Conservation (phyloP, 2,888 invertebrate species). For the Drosophila subsilvestris region DNA sequence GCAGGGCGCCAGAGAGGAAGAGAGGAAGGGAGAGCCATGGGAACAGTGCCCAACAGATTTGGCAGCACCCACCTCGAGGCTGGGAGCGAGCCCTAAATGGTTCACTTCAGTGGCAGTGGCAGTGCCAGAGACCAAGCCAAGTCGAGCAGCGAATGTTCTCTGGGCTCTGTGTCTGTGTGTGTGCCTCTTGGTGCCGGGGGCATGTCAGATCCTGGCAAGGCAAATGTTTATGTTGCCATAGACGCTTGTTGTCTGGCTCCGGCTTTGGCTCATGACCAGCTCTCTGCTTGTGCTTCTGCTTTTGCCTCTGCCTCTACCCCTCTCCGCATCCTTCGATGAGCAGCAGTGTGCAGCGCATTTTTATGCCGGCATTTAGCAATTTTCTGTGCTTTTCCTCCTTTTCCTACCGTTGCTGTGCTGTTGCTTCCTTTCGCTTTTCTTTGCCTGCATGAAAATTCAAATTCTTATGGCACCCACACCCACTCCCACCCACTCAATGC, state of each 20-base stretch:
- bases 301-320: background rate
- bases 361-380: slow-evolving; percentile 63
- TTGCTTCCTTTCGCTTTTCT: slow-evolving; percentile 12
- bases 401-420: slow-evolving; percentile 8
- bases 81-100: slow-evolving; percentile 9
- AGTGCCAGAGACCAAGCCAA: slow-evolving; percentile 4
- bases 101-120: slow-evolving; percentile 14
- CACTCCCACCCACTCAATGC: background rate
- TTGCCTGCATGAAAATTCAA: slow-evolving; percentile 37
- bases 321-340: no score
- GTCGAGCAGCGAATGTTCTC: background rate
- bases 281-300: slow-evolving; percentile 11
- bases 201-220: slow-evolving; percentile 15
- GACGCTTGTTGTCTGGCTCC: slow-evolving; percentile 34
- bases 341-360: slow-evolving; percentile 53
- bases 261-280: slow-evolving; percentile 36
- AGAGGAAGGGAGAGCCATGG: background rate
- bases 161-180: background rate
- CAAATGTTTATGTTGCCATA: slow-evolving; percentile 41
- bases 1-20: background rate
- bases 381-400: slow-evolving; percentile 36
- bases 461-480: slow-evolving; percentile 26
- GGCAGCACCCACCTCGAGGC: slow-evolving; percentile 14
- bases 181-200: background rate
- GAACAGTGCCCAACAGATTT: background rate